Evolutionary conservation across 2,113 vertebrate genomes (phyloP).

Genomic region (Macroglossus sobrinus): DNA sequence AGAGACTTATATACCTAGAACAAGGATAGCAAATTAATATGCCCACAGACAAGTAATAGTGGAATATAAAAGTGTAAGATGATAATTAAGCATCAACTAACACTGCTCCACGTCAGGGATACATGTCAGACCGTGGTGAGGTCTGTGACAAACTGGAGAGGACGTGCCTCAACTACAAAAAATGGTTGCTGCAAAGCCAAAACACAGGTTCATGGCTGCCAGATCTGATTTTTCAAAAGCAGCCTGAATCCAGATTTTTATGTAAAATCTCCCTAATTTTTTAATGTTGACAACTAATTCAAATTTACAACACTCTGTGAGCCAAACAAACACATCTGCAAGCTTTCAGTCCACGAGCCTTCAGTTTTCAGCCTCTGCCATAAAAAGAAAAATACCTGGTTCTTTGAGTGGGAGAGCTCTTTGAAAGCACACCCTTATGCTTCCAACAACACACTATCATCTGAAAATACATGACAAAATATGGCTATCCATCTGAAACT

Average conservation of each 20-base stretch:
- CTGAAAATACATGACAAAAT: background rate
- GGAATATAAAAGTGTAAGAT: background rate
- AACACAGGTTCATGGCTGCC: background rate
- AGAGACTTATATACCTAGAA: background rate
- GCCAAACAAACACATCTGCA: conserved; percentile 21
- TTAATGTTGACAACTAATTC: conserved; percentile 1
- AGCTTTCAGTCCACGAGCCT: background rate
- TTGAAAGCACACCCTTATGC: background rate
- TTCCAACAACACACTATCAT: background rate
- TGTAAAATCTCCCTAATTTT: background rate
- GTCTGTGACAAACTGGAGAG: background rate
- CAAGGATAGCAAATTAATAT: background rate
- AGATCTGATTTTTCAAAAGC: background rate
- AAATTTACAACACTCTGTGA: conserved; percentile 7
- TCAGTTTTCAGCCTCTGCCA: background rate
- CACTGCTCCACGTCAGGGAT: background rate
- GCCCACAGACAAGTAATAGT: background rate
- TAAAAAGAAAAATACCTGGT: background rate
- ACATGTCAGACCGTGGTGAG: background rate
- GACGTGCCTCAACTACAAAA: background rate
- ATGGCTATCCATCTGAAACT: background rate
- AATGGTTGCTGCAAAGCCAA: background rate
- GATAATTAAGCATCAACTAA: background rate
- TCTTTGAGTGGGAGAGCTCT: background rate
- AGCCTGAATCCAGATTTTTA: background rate